Evolutionary conservation across 2,888 invertebrate species (phyloP), one percentile per base, ranked within the genome.

Genomic region (Sphecodes monilicornis): DNA sequence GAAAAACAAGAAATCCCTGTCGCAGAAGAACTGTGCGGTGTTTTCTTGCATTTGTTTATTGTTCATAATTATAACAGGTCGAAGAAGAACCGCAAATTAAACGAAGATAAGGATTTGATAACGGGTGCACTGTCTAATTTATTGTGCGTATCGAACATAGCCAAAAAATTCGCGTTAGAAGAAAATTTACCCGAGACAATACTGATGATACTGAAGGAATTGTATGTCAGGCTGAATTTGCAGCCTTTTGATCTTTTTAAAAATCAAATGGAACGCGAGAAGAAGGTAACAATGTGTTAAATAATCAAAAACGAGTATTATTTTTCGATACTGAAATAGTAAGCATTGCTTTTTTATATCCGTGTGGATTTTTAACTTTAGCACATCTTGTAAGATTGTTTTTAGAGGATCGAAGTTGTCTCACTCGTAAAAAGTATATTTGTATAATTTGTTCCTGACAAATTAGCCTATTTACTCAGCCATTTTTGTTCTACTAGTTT

Each of bases 21-120:
- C 4, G 96, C 96, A 0, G 94, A 94, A 0, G 95, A 95, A 89
- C 92, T 96, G 18, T 96, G 95, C 84, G 94, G 94, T 86, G 94
- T 95, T 72, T 91, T 96, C 39, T 88, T 96, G 22, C 93, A 95
- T 71, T 89, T 96, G 1, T 95, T 95, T 71, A 95, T 95, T 54
- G 93, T 95, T 13, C 93, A 94, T 57, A 95, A 92, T 86, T 94
- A 94, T n/a, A 90, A 93, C 0, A 92, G 90, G 70, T 89, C 91
- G 0, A 91, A 94, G 41, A 95, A 94, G 88, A 92, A 90, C 50
- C 86, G 86, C 16, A 93, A 93, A 73, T 91, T 93, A 10, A 84
- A 85, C 3, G 94, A 93, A 50, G 95, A 95, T 77, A 95, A 95
- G 88, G 92, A 93, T n/a, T 84, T 94, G 1, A 93, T 95, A 29